These are phyloP conservation scores for Poeciliopsis infans DNA, from an alignment of 2,797 vertebrate species.

Conservation along the genomic window DNA sequence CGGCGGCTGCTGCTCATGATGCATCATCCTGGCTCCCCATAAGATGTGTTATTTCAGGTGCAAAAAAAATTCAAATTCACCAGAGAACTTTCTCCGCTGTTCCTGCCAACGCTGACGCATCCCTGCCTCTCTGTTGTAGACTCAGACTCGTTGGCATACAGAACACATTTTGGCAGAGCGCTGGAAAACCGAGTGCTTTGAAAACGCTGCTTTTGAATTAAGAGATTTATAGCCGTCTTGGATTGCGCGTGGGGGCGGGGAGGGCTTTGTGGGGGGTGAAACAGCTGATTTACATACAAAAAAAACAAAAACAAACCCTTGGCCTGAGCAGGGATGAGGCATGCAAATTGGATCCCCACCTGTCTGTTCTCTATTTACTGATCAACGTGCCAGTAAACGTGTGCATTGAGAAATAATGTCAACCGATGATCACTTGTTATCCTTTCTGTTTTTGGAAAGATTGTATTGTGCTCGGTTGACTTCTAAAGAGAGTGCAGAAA, in stretches of 20 bases:
- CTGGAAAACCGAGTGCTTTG: slow-evolving; percentile 49
- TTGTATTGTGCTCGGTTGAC: not conserved
- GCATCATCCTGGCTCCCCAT: slow-evolving; percentile 49
- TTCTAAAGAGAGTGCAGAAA: not conserved
- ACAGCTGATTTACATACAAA: slow-evolving; percentile 41
- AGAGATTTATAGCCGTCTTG: slow-evolving; percentile 50
- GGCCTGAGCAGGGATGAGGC: slow-evolving; percentile 15
- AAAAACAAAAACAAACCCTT: not conserved
- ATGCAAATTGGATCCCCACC: slow-evolving; percentile 14
- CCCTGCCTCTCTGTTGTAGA: slow-evolving; percentile 50
- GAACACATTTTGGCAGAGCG: slow-evolving; percentile 55
- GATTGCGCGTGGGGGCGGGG: not conserved
- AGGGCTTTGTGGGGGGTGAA: not conserved
- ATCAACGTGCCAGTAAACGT: slow-evolving; percentile 13
- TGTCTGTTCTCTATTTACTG: slow-evolving; percentile 31
- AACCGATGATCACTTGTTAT: slow-evolving; percentile 34
- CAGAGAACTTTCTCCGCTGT: slow-evolving; percentile 56
- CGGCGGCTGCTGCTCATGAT: slow-evolving; percentile 44
- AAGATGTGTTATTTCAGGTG: slow-evolving; percentile 71
- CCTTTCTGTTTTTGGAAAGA: not conserved
- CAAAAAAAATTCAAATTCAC: slow-evolving; percentile 61
- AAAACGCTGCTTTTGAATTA: slow-evolving; percentile 66
- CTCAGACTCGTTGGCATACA: slow-evolving; percentile 48
- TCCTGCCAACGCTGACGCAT: slow-evolving; percentile 70
- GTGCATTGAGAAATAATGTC: slow-evolving; percentile 21